These are phyloP conservation scores for Okamejei kenojei DNA, from an alignment of 2,797 vertebrate genomes.

Conservation along the genomic window DNA sequence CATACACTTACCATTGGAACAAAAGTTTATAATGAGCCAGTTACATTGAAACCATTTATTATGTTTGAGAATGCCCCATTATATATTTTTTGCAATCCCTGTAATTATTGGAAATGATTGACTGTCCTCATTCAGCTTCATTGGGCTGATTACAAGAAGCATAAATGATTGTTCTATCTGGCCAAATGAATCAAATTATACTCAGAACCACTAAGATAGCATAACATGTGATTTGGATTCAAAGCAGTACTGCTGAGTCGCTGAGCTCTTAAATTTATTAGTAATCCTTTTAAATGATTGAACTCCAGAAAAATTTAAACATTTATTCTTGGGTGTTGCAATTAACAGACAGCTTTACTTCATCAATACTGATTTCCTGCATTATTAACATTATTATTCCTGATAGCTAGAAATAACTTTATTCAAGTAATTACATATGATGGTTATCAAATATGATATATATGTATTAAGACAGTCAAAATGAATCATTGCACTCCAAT, in stretches of 20 bases:
- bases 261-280: constrained; percentile 19
- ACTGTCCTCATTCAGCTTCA: background rate
- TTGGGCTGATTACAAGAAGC: background rate
- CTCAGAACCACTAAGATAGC: background rate
- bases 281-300: background rate
- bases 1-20: background rate
- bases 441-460: background rate
- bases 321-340: background rate
- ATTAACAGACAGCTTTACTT: background rate
- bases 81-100: background rate
- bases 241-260: background rate
- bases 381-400: background rate
- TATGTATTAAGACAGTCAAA: background rate
- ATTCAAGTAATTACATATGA: background rate
- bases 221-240: background rate
- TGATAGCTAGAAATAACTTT: background rate
- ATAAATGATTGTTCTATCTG: background rate
- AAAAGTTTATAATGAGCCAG: background rate
- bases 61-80: background rate
- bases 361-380: background rate
- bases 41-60: background rate
- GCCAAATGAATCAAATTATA: background rate
- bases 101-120: background rate
- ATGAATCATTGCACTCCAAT: background rate
- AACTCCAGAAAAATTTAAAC: constrained; percentile 1